phyloP scores from a whole-genome alignment of 2,797 vertebrate genomes.

The Zalophus californianus region DNA sequence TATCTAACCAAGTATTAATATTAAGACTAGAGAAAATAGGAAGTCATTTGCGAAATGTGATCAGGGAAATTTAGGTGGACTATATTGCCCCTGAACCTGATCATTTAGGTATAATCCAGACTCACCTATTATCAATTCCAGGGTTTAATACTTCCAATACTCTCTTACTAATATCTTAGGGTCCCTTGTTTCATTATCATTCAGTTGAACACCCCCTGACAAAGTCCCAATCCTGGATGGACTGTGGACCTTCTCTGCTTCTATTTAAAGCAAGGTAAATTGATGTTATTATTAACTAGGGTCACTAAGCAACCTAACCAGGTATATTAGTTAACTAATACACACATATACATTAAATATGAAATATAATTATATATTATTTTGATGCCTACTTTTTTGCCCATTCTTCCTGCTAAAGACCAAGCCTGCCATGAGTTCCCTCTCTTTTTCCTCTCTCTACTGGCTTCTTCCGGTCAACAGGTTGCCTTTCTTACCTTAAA shows the following conservation, averaged over 20 bases:
- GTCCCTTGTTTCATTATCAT: neutral
- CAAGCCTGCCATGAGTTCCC: neutral
- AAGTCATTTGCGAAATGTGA: neutral
- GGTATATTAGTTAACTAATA: neutral
- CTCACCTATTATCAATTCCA: neutral
- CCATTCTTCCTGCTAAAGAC: neutral
- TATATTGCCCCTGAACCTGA: neutral
- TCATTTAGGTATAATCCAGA: neutral
- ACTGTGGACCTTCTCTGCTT: neutral
- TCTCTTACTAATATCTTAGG: neutral
- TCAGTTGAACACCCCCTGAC: neutral
- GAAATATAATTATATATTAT: neutral
- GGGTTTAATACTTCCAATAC: neutral
- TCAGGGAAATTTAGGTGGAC: neutral
- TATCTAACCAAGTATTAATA: neutral
- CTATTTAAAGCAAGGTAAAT: neutral
- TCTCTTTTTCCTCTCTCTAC: neutral
- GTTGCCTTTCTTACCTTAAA: neutral
- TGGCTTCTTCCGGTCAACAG: neutral
- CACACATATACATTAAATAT: neutral
- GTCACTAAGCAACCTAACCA: neutral
- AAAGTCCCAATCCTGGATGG: neutral
- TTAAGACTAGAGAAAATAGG: neutral
- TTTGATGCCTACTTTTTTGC: neutral
- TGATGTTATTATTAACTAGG: neutral